Base-by-base conservation (phyloP, 2,888 invertebrate species). In the Apamea anceps region DNA sequence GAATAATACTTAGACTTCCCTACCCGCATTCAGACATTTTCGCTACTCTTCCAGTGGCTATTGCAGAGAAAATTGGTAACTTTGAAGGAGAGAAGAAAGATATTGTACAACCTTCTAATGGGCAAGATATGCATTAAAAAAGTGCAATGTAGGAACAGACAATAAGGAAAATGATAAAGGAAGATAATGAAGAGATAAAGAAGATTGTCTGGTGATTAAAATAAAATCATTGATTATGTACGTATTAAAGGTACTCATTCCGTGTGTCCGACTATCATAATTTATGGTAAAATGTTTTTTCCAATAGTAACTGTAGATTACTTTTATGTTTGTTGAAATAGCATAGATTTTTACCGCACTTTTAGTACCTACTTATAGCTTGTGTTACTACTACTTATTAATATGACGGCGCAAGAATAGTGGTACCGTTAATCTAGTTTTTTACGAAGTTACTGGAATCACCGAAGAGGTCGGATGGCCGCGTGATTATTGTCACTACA, bases 1-100 rank as follows among this genome's bases (percentile, higher is more conserved):
- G 28, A 42, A 28, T 75, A 8, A 45, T 32, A 5, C 32, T 62
- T 13, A 72, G n/a, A 45, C 13, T 76, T 62, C 48, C 32, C 15
- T n/a, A 25, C 0, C 62, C 72, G 4, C 72, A 72, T 48, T n/a
- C 13, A 48, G 6, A 32, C 6, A 8, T 72, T 37, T 21, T 1
- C 21, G 0, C 2, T 13, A 3, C 0, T 1, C 48, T 76, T 12
- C 48, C 32, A 37, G 13, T 76, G 2, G 62, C 25, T 37, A 72
- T 76, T 13, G 72, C 72, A 21, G n/a, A 72, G 48, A 72, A 76
- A 62, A 72, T 1, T 13, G 13, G 48, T 21, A 18, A 45, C 12
- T n/a, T 18, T 32, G 8, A 71, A n/a, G 60, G n/a, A n/a, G 28
- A 57, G 4, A 45, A 45, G 12, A 18, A n/a, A 45, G 0, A 18